Base-by-base conservation (phyloP, 1,140 invertebrate genomes). In the Polypedilum pembai region DNA sequence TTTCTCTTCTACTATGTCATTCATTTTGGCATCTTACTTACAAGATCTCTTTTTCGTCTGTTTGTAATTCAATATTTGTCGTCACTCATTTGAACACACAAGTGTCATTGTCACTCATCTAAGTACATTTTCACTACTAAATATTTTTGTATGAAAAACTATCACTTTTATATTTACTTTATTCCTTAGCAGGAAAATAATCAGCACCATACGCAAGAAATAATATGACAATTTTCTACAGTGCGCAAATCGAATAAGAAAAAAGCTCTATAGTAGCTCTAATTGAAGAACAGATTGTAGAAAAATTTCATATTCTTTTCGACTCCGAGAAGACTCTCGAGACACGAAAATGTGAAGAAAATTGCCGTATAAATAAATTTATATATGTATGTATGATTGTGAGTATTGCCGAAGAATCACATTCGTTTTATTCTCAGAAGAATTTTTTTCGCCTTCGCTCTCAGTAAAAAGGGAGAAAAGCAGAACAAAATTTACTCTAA, bases 261-360 rank as follows among this genome's bases (percentile, higher is more conserved):
- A 56, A 56, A 56, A 56, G 45, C 45, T 56, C 45, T 56, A 56
- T 56, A 12, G 45, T 56, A 56, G 45, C 45, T 56, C 45, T 56
- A 56, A 56, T 56, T 56, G 45, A 56, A 56, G 45, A 56, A 56
- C 45, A 56, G 45, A 56, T 56, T 56, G 45, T 56, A 56, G 45
- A 56, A 56, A 56, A 8, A 56, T 56, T 56, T 56, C n/a, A 56
- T 12, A 56, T 56, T 56, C 15, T 56, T 56, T 56, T 56, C 45
- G 12, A 56, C n/a, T n/a, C 15, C 41, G 45, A 56, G 45, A n/a
- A 56, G 45, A 56, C 12, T 12, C 45, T 56, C 45, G 45, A 56
- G 45, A 56, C 45, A 56, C 45, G 45, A 56, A 56, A 56, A 56
- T 56, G 45, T 56, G 45, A 56, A 56, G 45, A 56, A 56, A 56